Evolutionary conservation across 2,797 vertebrate genomes (phyloP), one percentile per base, ranked within the genome.

Genomic region (Neostethus bicornis): DNA sequence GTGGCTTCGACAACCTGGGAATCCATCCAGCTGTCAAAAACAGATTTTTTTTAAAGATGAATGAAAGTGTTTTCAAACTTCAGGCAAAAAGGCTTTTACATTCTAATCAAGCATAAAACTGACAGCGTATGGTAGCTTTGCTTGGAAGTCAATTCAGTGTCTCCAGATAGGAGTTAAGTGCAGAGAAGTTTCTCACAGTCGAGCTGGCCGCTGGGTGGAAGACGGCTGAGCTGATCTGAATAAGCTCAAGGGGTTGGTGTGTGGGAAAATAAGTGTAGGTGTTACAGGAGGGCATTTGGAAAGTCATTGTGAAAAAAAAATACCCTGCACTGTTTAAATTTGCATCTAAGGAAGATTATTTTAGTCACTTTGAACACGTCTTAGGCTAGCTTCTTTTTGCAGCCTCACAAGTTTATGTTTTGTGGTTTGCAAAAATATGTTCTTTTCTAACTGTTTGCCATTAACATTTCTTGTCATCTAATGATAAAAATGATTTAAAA

Each of bases 61-160:
- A 26, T 26, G 9, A 20, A 39, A 51, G 20, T 8, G 17, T 32
- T 60, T 10, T 39, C 9, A 34, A 53, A 62, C 53, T 51, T 2
- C 16, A 9, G 42, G 60, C 21, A 1, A 25, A 19, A 31, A 9
- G 37, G 25, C 20, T 21, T 61, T 60, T 51, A 28, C 52, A 51
- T 61, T 70, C 62, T 28, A 58, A 63, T 20, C 10, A 5, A 17
- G 46, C 34, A 21, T 21, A 35, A 66, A 68, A 31, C 38, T 29
- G 17, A 56, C 17, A 13, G 31, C 38, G 20, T 14, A 5, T 13
- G 21, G 31, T 60, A 38, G 39, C 31, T 51, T 26, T 52, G 17
- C 42, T 35, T 34, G 13, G 0, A 12, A 46, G 37, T 61, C n/a
- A 17, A 41, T 71, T 68, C 25, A 56, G 39, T 32, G 2, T 11